Percentiles rank a stretch among this genome's conserved stretches.
These are phyloP conservation scores for Orthonyx spaldingii DNA, from an alignment of 2,113 vertebrate genomes.

Conservation along the genomic window DNA sequence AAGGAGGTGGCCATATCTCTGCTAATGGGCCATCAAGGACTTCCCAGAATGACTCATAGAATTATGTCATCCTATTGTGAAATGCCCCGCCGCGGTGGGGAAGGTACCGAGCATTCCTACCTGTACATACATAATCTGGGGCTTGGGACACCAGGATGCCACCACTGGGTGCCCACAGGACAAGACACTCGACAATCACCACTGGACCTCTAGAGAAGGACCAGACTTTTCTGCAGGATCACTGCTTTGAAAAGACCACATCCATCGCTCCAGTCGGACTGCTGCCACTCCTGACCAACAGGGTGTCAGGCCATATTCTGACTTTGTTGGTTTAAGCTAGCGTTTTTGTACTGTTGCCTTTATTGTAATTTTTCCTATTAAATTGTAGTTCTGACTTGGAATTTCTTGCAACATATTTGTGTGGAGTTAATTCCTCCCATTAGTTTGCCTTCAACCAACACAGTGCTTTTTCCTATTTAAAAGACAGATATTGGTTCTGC, in stretches of 20 bases:
- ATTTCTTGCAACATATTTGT: background rate
- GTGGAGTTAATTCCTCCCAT: background rate
- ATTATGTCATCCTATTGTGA: background rate
- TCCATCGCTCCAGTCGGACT: rapidly evolving
- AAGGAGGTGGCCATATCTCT: background rate
- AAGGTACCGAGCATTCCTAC: background rate
- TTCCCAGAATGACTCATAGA: background rate
- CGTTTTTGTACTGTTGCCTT: background rate
- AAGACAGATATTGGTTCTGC: background rate
- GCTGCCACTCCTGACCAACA: background rate
- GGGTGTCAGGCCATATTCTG: background rate
- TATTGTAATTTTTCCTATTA: background rate
- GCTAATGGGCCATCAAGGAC: background rate
- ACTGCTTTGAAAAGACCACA: rapidly evolving
- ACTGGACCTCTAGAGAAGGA: background rate
- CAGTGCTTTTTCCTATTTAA: background rate
- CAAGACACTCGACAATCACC: background rate
- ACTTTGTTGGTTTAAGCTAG: background rate
- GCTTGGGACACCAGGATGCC: background rate
- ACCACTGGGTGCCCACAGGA: no score
- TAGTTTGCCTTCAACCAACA: background rate
- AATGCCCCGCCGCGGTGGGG: rapidly evolving
- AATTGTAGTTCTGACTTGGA: background rate
- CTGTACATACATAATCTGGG: background rate
- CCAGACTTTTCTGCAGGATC: background rate